phyloP scores from a whole-genome alignment of 2,113 vertebrate species.

The Spea bombifrons region DNA sequence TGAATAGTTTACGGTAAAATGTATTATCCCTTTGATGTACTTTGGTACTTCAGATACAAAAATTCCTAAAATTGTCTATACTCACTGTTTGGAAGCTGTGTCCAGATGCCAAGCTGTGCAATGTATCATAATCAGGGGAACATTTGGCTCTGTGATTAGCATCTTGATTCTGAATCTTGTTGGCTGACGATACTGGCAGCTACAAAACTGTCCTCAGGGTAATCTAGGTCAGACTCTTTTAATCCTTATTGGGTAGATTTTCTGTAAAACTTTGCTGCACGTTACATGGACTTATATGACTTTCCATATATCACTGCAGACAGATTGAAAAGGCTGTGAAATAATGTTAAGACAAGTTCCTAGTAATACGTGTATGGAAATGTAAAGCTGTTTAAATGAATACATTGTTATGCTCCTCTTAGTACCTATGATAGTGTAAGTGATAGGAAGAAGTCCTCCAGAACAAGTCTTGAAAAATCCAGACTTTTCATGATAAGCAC shows the following conservation, averaged over 20 bases:
- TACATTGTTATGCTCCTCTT: no score
- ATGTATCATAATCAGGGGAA: constrained; percentile 41
- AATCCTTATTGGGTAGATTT: constrained; percentile 35
- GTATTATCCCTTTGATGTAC: constrained; percentile 21
- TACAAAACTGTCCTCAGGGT: constrained; percentile 34
- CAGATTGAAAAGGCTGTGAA: background rate
- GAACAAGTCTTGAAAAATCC: no score
- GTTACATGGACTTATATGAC: constrained; percentile 17
- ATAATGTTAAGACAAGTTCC: no score
- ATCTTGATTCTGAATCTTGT: constrained; percentile 39
- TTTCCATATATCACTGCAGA: background rate
- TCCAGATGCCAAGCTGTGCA: constrained; percentile 39
- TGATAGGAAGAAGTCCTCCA: no score
- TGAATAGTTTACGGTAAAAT: background rate
- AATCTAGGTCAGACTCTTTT: constrained; percentile 40
- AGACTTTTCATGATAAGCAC: no score
- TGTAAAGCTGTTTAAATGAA: no score
- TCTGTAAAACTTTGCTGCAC: constrained; percentile 5
- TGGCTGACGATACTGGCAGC: constrained; percentile 37
- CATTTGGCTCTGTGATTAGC: constrained; percentile 39
- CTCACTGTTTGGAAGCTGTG: constrained; percentile 16
- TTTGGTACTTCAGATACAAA: constrained; percentile 14
- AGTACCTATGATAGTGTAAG: no score
- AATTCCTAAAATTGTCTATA: constrained; percentile 4
- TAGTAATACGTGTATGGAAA: no score